Evolutionary conservation across 2,888 invertebrate genomes (phyloP).

Genomic region (Eupelmus urozonus): DNA sequence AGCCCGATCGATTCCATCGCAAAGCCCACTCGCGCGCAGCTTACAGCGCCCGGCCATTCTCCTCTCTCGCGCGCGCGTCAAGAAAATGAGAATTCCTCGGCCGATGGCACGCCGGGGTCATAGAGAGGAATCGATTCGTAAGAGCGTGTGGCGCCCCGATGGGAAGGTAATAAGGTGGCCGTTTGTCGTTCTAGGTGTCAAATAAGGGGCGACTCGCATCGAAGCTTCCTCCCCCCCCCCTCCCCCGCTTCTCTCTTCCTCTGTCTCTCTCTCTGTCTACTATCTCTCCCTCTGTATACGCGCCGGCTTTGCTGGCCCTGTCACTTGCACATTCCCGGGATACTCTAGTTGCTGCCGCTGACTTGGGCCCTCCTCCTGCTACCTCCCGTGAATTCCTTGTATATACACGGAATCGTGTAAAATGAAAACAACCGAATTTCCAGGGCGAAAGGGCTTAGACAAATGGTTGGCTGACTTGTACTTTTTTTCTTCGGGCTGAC

Average conservation of each 20-base stretch:
- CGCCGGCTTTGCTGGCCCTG: constrained; percentile 7
- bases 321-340: constrained; percentile 65
- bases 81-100: constrained; percentile 61
- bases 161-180: constrained; percentile 74
- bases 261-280: background rate
- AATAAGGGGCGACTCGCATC: constrained; percentile 70
- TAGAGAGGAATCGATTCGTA: constrained; percentile 60
- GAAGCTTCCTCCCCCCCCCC: constrained; percentile 63
- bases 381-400: constrained; percentile 27
- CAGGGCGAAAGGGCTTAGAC: constrained; percentile 17
- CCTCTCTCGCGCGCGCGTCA: background rate
- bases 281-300: background rate
- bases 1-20: background rate
- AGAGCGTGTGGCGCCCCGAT: constrained; percentile 60
- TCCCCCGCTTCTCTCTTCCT: background rate
- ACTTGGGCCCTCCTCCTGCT: constrained; percentile 16
- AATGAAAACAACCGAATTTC: constrained; percentile 50
- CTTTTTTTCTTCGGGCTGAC: background rate
- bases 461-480: constrained; percentile 20
- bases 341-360: constrained; percentile 46
- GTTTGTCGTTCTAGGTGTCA: constrained; percentile 75
- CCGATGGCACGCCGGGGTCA: constrained; percentile 48
- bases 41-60: background rate
- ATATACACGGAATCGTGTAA: constrained; percentile 21
- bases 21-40: background rate